A percentile compares a stretch with the other conserved stretches of the same genome.
These are phyloP conservation scores for Corythaixoides concolor DNA, from an alignment of 2,113 vertebrate genomes.

Conservation along the genomic window DNA sequence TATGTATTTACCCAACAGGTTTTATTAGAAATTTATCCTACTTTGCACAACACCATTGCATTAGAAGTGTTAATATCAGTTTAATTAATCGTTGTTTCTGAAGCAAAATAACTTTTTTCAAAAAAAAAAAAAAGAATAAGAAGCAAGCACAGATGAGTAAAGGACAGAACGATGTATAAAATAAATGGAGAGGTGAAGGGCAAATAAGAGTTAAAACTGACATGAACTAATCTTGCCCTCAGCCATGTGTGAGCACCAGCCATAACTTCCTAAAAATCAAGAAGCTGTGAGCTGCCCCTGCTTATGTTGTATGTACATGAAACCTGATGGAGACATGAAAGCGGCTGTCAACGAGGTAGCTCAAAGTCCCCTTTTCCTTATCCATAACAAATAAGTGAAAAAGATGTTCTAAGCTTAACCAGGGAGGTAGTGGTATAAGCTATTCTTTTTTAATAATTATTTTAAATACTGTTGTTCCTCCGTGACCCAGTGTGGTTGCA, in stretches of 20 bases:
- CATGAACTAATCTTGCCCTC: neutral
- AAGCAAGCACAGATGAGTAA: neutral
- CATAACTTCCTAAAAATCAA: neutral
- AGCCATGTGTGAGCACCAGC: neutral
- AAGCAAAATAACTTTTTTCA: neutral
- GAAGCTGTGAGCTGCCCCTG: neutral
- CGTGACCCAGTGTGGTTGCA: neutral
- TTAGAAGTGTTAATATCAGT: neutral
- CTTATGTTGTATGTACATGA: neutral
- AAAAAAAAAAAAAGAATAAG: neutral
- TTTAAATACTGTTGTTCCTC: neutral
- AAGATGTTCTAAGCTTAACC: neutral
- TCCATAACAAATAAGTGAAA: neutral
- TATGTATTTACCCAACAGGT: neutral
- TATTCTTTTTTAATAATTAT: neutral
- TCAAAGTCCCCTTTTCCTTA: neutral
- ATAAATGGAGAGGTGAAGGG: neutral
- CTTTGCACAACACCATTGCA: neutral
- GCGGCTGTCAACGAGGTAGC: neutral
- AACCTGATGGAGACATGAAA: neutral
- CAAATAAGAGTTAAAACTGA: neutral
- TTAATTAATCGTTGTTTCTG: neutral
- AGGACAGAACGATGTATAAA: neutral
- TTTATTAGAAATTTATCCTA: neutral
- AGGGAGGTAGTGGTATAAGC: neutral